Base-by-base conservation (phyloP, 2,113 vertebrate species). In the Archocentrus centrarchus region DNA sequence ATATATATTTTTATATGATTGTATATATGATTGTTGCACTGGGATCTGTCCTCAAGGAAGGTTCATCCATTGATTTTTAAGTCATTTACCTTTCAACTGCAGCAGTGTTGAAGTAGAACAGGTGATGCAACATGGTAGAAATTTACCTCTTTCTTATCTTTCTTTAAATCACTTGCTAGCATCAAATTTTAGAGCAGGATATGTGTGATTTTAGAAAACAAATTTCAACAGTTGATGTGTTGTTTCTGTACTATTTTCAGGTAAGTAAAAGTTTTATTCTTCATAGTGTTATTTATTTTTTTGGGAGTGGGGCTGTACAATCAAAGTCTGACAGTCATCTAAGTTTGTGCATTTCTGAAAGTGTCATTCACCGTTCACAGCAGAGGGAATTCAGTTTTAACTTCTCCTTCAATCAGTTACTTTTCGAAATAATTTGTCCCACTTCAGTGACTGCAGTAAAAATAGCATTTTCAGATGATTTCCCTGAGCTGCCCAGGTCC, bases 401-500 rank as follows among this genome's bases (percentile, higher is more conserved):
- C 24, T 73, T 73, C 44, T 20, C 24, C 44, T 53, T 73, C 47
- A 8, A 30, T 73, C 68, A n/a, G 17, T 6, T 70, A 53, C 66
- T 73, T 73, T 73, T 32, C 27, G 17, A 73, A 73, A 73, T 53
- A 53, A 73, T 73, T 73, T 53, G 47, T 73, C 47, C 27, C 17
- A 27, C 47, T 53, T 32, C 66, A n/a, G 47, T 53, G 66, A 73
- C 15, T 53, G 66, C 0, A 18, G 27, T 73, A 73, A 73, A 73
- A 73, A 53, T 73, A 73, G 27, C 17, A 3, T n/a, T 73, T 73
- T 53, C 44, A 32, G 68, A 73, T 73, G 68, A 32, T 55, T 73
- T 73, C 47, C 68, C 68, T 73, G 68, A 73, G 68, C 68, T 32
- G 68, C 68, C 44, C 68, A 73, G 68, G 68, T 73, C 47, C 68